Evolutionary conservation across 2,797 vertebrate genomes (phyloP), one percentile per base, ranked within the genome.

Genomic region (Myotis myotis): DNA sequence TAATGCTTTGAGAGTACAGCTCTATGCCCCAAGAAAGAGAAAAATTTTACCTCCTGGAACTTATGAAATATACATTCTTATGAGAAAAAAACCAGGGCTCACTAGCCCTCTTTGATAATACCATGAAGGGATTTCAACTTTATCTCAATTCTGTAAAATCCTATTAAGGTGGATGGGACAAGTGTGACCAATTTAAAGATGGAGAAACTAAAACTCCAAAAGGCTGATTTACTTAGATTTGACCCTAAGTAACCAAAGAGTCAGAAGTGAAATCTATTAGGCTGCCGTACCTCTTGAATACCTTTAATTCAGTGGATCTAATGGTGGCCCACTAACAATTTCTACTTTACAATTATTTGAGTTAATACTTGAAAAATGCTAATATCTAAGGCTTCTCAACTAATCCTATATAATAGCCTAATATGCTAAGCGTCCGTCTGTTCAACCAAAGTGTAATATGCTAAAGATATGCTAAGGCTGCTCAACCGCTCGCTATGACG

Each of bases 131-230:
- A 66, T 82, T 85, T 93, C 66, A 80, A 36, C 64, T 72, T 82
- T 55, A 87, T 44, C 74, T 91, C 47, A 85, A 57, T 88, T 55
- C 76, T 87, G 70, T 85, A 87, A 75, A 95, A 82, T 82, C 23
- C 86, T 85, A 76, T 41, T 76, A 79, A 93, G 66, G 78, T 36
- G 1, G 25, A 11, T n/a, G 49, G 23, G 76, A 9, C 33, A 91
- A 28, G 16, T 44, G n/a, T 62, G 55, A 71, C 2, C 53, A 44
- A 70, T 33, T 66, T 87, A 64, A 79, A 94, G 93, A 66, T 4
- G 36, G 51, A 93, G 41, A 95, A 82, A 93, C 33, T 82, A 68
- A 75, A 93, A 47, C 22, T 83, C 53, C 53, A 55, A 64, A 76
- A 33, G 51, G 49, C 36, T 6, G 71, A 49, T 13, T 60, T 38